phyloP scores from a whole-genome alignment of 2,888 invertebrate species.

The Drosophila subsilvestris region DNA sequence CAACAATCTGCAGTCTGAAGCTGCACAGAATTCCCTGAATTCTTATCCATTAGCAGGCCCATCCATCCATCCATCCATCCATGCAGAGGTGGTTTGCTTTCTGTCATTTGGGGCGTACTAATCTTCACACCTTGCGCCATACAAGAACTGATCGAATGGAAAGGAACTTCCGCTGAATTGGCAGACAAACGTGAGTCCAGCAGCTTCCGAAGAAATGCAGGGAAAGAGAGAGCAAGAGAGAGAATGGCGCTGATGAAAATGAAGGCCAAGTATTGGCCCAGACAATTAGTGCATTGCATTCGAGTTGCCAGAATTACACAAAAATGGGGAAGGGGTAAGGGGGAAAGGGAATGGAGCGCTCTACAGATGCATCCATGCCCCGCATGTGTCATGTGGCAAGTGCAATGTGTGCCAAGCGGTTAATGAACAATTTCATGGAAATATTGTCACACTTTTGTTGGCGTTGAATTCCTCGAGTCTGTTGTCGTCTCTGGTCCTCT shows the following conservation, averaged over 20 bases:
- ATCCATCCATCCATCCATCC: constrained; percentile 22
- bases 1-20: constrained; percentile 16
- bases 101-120: constrained; percentile 67
- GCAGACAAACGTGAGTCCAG: constrained; percentile 70
- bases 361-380: not conserved
- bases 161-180: constrained; percentile 75
- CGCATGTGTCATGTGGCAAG: constrained; percentile 43
- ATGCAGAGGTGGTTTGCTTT: constrained; percentile 5
- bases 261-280: constrained; percentile 54
- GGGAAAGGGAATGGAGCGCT: not conserved
- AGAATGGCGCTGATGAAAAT: constrained; percentile 56
- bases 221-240: not conserved
- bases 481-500: not conserved
- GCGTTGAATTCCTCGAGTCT: constrained; percentile 68
- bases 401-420: constrained; percentile 79
- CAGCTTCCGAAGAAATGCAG: constrained; percentile 79
- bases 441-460: constrained; percentile 78
- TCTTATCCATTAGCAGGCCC: constrained; percentile 57
- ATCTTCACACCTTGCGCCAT: constrained; percentile 75
- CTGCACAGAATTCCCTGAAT: constrained; percentile 59
- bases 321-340: constrained; percentile 21
- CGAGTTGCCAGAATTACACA: constrained; percentile 65
- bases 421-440: constrained; percentile 79
- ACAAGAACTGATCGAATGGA: constrained; percentile 27
- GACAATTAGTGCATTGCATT: constrained; percentile 63